These are phyloP conservation scores for Vannuccia rotundouncinata DNA, from an alignment of 2,888 invertebrate genomes.

Conservation along the genomic window DNA sequence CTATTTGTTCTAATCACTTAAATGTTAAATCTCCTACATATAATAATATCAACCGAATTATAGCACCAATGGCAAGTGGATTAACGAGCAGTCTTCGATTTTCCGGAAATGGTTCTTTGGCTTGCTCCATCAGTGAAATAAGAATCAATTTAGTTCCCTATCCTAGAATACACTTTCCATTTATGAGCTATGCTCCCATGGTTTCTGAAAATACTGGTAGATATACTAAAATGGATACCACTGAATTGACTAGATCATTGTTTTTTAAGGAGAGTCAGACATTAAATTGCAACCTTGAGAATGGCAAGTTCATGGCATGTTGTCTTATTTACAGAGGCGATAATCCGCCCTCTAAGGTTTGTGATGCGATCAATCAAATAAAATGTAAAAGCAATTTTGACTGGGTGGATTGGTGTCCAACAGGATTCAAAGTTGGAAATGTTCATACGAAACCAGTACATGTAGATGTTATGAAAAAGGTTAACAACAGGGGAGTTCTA, in stretches of 20 bases:
- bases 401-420: conserved; percentile 61
- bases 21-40: conserved; percentile 32
- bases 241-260: conserved; percentile 30
- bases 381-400: conserved; percentile 48
- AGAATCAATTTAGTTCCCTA: conserved; percentile 37
- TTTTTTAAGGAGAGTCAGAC: conserved; percentile 28
- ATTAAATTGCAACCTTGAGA: conserved; percentile 29
- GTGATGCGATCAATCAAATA: conserved; percentile 47
- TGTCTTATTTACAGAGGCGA: conserved; percentile 41
- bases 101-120: conserved; percentile 31
- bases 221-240: neutral
- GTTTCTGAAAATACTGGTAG: conserved; percentile 1
- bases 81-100: conserved; percentile 28
- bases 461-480: conserved; percentile 80
- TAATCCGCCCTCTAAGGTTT: conserved; percentile 48
- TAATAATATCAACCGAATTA: conserved; percentile 25
- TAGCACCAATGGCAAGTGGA: conserved; percentile 35
- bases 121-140: conserved; percentile 31
- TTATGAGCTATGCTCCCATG: conserved; percentile 34
- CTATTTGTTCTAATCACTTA: conserved; percentile 34
- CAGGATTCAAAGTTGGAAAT: conserved; percentile 59
- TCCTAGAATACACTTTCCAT: conserved; percentile 35
- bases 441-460: conserved; percentile 69
- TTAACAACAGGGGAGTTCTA: conserved; percentile 55
- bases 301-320: conserved; percentile 36